Base-by-base conservation (phyloP, 1,140 invertebrate genomes). In the Drosophila teissieri region DNA sequence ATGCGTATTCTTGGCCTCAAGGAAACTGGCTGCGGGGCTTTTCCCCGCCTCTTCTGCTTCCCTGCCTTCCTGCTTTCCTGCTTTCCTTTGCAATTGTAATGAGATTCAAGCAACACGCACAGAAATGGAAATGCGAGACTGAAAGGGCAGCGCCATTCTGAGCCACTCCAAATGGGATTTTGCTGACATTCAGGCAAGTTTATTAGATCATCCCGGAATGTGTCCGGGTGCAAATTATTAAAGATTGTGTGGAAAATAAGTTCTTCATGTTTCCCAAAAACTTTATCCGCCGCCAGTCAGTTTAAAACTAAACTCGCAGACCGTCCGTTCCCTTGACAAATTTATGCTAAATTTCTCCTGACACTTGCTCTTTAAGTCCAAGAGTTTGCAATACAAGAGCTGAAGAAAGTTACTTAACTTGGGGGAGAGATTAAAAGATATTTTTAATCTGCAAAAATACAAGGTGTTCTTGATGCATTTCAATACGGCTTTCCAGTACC, bases 1-100 rank as follows among this genome's bases (percentile, higher is more conserved):
- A 76, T 77, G 73, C 73, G 73, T 77, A 75, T 68, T 67, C 73
- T 77, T 77, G 27, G 63, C 55, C 34, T 76, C 45, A 48, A 68
- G 72, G 61, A 64, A 60, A 24, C 34, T 14, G 46, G 15, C 42
- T 58, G 34, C 36, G 34, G 11, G 34, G 46, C 65, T 46, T 54
- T 56, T 36, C 49, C 31, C 11, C 31, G 34, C 40, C 34, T 68
- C 24, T 17, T 15, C 27, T 27, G 48, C 17, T 68, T 34, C 12
- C 27, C 27, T 15, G 46, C 17, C 36, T 70, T 22, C 63, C 44
- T 49, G 19, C 34, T 68, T 34, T 12, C 27, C 27, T 27, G 46
- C 17, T 40, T 70, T 22, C 64, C 44, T 57, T 69, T 70, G 68
- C 68, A 70, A 70, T 70, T 70, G 68, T 70, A 70, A 70, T 70